Conservation (phyloP, 1,140 invertebrate species). For the Drosophila micromelanica region DNA sequence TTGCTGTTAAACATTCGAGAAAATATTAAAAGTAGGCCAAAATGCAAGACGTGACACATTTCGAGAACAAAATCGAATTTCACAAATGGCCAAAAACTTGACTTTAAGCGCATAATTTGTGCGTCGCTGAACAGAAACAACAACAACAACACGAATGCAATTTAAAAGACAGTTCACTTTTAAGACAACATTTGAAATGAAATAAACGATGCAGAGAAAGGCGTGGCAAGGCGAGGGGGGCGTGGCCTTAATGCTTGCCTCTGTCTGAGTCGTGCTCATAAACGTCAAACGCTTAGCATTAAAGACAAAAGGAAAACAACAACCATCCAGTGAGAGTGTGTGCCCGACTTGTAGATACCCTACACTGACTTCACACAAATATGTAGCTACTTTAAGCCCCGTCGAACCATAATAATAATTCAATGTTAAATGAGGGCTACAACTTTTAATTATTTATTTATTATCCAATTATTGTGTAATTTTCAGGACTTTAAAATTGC, state of each 20-base stretch:
- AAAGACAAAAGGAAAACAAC: constrained; percentile 48
- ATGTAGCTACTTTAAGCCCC: no score
- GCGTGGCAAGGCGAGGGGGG: not conserved
- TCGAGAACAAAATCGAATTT: constrained; percentile 51
- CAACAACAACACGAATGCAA: constrained; percentile 58
- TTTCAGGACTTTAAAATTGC: no score
- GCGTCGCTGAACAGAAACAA: constrained; percentile 18
- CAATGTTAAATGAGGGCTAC: no score
- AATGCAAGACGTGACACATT: constrained; percentile 70
- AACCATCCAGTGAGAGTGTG: not conserved
- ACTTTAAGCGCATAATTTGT: constrained; percentile 58
- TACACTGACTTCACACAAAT: not conserved
- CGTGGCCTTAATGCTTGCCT: constrained; percentile 18
- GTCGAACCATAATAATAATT: no score
- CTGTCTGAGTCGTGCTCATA: constrained; percentile 57
- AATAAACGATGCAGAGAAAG: constrained; percentile 26
- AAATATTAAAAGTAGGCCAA: constrained; percentile 70
- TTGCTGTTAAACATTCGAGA: constrained; percentile 70
- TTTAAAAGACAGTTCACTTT: constrained; percentile 61
- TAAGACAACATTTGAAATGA: constrained; percentile 18
- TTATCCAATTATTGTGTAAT: no score
- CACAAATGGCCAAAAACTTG: constrained; percentile 10
- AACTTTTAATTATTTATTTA: no score
- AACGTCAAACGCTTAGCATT: constrained; percentile 79
- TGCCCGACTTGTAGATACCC: not conserved